A percentile compares a stretch with the other conserved stretches of the same genome.
phyloP scores from a whole-genome alignment of 2,797 vertebrate species.

The Pseudochromis fuscus region DNA sequence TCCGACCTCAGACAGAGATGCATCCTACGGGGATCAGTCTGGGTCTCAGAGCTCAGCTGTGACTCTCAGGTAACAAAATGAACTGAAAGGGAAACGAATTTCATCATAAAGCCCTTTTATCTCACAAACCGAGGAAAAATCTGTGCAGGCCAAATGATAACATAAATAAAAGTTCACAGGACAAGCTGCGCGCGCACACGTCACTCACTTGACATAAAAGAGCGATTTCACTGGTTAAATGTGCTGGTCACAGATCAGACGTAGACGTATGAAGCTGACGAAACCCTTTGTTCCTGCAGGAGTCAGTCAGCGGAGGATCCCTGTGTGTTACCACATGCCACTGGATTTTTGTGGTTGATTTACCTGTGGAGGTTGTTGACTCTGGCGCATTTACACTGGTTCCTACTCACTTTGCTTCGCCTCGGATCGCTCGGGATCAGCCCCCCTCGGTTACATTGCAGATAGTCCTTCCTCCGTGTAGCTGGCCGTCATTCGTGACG shows the following conservation, averaged over 20 bases:
- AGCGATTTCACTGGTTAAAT: neutral
- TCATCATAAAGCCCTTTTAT: constrained; percentile 24
- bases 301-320: neutral
- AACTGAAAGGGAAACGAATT: constrained; percentile 3
- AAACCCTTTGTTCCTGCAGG: neutral
- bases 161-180: neutral
- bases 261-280: neutral
- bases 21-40: constrained; percentile 18
- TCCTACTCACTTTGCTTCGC: too few species aligned
- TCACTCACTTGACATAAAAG: neutral
- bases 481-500: too few species aligned
- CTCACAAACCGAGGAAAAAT: constrained; percentile 1
- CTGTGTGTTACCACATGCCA: neutral
- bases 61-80: constrained; percentile 21
- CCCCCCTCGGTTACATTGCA: too few species aligned
- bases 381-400: too few species aligned
- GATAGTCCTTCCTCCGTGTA: too few species aligned
- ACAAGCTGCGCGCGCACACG: neutral
- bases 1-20: neutral
- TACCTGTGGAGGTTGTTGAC: neutral
- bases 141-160: constrained; percentile 2
- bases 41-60: neutral
- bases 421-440: too few species aligned
- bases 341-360: neutral
- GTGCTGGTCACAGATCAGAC: neutral